Evolutionary conservation across 1,140 invertebrate genomes (phyloP), one percentile per base, ranked within the genome.

Genomic region (Neodiprion pinetum): DNA sequence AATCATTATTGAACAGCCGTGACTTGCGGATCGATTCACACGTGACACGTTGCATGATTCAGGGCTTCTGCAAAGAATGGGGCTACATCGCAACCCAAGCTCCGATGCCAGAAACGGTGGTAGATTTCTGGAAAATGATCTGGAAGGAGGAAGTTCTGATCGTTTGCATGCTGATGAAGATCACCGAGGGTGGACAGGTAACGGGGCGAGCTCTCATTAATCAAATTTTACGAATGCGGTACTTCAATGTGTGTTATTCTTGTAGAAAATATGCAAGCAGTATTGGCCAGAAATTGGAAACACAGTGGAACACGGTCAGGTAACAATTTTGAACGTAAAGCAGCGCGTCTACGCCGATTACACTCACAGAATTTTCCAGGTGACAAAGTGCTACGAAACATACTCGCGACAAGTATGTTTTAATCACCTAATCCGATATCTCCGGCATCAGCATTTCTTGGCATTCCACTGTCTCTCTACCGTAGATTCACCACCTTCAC

Each of bases 121-220:
- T 93, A 1, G 98, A 99, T 87, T 99, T 99, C 86, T 99, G 98
- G 98, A 89, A 97, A 73, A 99, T 99, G 98, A 94, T 97, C 77
- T 99, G 97, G 97, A 97, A 99, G 86, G 92, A 98, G 76, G 92
- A 95, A 71, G 94, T 94, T 8, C 91, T 92, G 0, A 96, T 97
- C 0, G 97, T 99, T 78, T 97, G 99, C 1, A 98, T 98, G 96
- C 95, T 98, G 93, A 96, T 97, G 1, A 97, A 97, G 78, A 86
- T 99, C 65, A 95, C 98, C 85, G 98, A 99, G 87, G 90, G 90
- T 75, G 92, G 91, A 76, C 90, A 91, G 76, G 92, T 92, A 71
- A 12, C 1, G 28, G 28, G 28, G 28, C 9, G 53, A 14, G n/a
- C 8, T 89, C 17, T 70, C 9, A 9, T 14, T 61, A 61, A 8